Base-by-base conservation (phyloP, 2,113 vertebrate species). In the Pygoscelis antarcticus region DNA sequence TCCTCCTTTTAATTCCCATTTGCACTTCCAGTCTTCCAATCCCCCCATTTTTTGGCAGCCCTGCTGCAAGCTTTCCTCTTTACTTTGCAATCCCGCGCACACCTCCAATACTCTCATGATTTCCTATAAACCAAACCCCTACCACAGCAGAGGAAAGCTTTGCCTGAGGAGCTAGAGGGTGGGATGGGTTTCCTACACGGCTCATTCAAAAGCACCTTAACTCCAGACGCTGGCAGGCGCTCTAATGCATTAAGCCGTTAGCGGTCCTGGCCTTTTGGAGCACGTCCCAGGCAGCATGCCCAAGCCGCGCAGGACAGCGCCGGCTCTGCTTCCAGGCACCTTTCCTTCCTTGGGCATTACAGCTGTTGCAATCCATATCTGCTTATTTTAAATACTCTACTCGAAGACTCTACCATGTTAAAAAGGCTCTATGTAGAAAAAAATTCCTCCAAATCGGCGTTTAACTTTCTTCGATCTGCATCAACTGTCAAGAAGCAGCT, bases 211-310 rank as follows among this genome's bases (percentile, higher is more conserved):
- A 65, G 15, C 30, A 32, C 26, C 65, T n/a, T 32, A 10, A 16
- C 58, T 29, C 29, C 32, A 19, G 60, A 3, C 0, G 4, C 44
- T 7, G 11, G 6, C 36, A 34, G 42, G 47, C 3, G 5, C 32
- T 20, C 32, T 2, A 18, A 6, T 1, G 8, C n/a, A 5, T 16
- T 2, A 25, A 2, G 11, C 29, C 46, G 3, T 16, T 1, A 25
- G 20, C 7, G 1, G 32, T 32, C 68, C 55, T 8, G 32, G 46
- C 25, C 17, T 23, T 57, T 3, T 19, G 55, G n/a, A 51, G 64
- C 38, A 15, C 12, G 1, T 27, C 40, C 40, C 61, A 44, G n/a
- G 36, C 44, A 29, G 32, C 27, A 25, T 3, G 3, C 3, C 32
- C 66, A 47, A 14, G 47, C 30, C 21, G 60, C 15, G 4, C 27